Base-by-base conservation (phyloP, 2,797 vertebrate species). In the Typhlichthys eigenmanni region DNA sequence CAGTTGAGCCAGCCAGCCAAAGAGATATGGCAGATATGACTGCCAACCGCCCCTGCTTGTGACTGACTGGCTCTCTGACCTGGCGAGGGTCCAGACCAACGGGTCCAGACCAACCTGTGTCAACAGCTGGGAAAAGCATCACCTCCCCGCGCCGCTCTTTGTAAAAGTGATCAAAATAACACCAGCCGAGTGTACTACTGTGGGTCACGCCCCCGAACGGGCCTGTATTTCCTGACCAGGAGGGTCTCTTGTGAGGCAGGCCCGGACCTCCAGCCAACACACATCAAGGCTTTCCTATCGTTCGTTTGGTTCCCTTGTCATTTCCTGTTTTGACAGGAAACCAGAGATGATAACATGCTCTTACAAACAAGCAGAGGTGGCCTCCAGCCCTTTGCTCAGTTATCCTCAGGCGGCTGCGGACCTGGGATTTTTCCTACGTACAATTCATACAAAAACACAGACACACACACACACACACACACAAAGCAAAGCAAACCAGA, bases 261-360 rank as follows among this genome's bases (percentile, higher is more conserved):
- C 61, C 68, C 73, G 79, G 83, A 85, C 77, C 72, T 89, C 79
- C 71, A 84, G 86, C 91, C 85, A 90, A 86, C 83, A 76, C 83
- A 91, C 87, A 91, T 90, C 85, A 88, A 92, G 88, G 88, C 89
- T 93, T 92, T 92, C 91, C 91, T 86, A 89, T 82, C 84, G 85
- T 87, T 83, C 87, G 80, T 88, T 89, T 87, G 90, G 59, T 83
- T 79, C 78, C 75, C 79, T 73, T 86, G 87, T 87, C 88, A 68
- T 91, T 92, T 94, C 93, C 92, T 93, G 92, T 94, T 93, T 93
- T 93, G 88, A 92, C 91, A 91, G 92, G 92, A 94, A 92, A 88
- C 85, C 81, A 87, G 80, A 85, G 87, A 89, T 85, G 92, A 94
- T 92, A 89, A 88, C 89, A 85, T 64, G 64, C 69, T 80, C 64